Percentiles rank a stretch among this genome's conserved stretches.
These are phyloP conservation scores for Halichondria panicea DNA, from an alignment of 37 sponge, comb jelly and placozoan genomes.

Conservation along the genomic window DNA sequence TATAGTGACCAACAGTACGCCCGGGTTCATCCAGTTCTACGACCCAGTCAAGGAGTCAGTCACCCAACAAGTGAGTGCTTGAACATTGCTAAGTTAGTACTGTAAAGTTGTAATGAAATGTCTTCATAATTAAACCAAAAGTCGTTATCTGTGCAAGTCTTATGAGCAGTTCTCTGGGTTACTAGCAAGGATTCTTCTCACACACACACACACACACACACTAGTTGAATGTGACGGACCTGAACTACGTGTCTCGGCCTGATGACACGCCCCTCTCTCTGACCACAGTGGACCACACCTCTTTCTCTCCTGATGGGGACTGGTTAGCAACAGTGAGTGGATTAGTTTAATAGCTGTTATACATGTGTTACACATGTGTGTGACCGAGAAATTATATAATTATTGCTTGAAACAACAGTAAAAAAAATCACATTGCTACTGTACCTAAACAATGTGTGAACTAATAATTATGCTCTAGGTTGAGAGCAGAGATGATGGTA, in stretches of 20 bases:
- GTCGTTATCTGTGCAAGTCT: neutral
- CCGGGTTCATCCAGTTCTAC: conserved; percentile 87
- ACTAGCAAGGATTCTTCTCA: no score
- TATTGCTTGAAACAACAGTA: no score
- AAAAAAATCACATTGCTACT: no score
- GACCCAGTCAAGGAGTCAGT: conserved; percentile 6
- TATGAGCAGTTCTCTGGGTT: neutral
- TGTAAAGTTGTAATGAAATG: neutral
- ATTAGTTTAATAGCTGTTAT: no score
- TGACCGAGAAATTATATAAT: no score
- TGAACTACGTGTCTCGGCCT: conserved; percentile 83
- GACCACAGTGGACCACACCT: conserved; percentile 67
- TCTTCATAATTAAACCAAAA: neutral
- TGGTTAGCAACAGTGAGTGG: conserved; percentile 91
- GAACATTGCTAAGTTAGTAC: neutral
- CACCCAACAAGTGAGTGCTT: neutral
- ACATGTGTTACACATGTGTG: no score
- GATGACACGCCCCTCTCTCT: conserved; percentile 53
- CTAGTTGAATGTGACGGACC: conserved; percentile 73
- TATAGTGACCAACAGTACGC: conserved; percentile 68
- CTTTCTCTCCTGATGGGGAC: conserved; percentile 74
- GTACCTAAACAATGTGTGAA: no score
- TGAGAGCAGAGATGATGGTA: conserved; percentile 71
- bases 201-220: no score
- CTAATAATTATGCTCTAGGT: no score